Base-by-base conservation (phyloP, 2,797 vertebrate species). In the Avahi laniger region DNA sequence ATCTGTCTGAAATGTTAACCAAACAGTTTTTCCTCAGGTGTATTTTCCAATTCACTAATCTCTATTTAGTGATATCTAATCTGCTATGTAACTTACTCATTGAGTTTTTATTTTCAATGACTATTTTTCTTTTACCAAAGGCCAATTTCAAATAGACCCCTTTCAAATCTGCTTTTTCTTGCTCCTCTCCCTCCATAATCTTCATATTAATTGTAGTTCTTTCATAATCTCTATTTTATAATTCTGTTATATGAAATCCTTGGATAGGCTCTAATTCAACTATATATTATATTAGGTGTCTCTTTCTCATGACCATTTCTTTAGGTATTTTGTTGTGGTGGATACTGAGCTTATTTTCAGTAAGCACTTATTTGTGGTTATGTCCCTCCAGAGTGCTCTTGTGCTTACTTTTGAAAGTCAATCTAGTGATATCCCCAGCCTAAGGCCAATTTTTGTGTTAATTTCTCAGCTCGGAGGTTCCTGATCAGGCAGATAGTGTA, bases 201-300 rank as follows among this genome's bases (percentile, higher is more conserved):
- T 83, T 97, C 24, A 89, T 78, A 87, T 94, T 75, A 93, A 73
- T 57, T 85, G 7, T 69, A 73, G 4, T 41, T 88, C 9, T 46
- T 72, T 91, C 41, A 48, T 65, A 85, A 82, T 69, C 33, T 83
- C 7, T 81, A 17, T 57, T 93, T 79, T 75, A 65, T 50, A 81
- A 85, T 93, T 93, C 7, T 91, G 35, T 84, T 93, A 78, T 46
- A 46, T 61, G n/a, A 93, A 75, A n/a, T 93, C 70, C 26, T 83
- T 91, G 52, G 46, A 85, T 5, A n/a, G 2, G 70, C 24, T 88
- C 6, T 91, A 69, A 84, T 84, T 86, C 52, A 63, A 20, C 57
- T 96, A 48, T 76, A 76, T 89, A 7, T 80, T 52, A 0, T 72
- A 84, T 72, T 43, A 52, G 22, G 69, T 76, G 65, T 87, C 14